A percentile compares a stretch with the other conserved stretches of the same genome.
Evolutionary conservation across 2,888 invertebrate genomes (phyloP).

Genomic region (Lydus trimaculatus): DNA sequence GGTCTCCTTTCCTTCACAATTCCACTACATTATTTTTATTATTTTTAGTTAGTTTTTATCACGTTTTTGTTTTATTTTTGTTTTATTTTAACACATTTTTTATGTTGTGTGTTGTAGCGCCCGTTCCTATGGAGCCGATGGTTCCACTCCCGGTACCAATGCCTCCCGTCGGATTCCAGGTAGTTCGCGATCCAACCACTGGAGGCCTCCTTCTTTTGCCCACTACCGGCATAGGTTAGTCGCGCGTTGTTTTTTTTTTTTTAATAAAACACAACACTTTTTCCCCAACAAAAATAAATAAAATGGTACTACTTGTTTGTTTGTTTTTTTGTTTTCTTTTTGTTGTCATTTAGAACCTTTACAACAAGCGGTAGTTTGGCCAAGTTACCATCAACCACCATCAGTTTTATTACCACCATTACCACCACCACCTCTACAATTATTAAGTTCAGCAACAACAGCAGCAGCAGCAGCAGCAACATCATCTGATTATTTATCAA

Average conservation of each 20-base stretch:
- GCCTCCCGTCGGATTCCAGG: constrained; percentile 82
- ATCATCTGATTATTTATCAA: constrained; percentile 66
- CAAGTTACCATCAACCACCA: constrained; percentile 67
- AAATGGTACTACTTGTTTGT: not conserved
- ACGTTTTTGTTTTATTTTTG: constrained; percentile 7
- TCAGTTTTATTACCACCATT: constrained; percentile 65
- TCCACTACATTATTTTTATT: constrained; percentile 21
- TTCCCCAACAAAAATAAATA: constrained; percentile 8
- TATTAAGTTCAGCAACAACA: constrained; percentile 62
- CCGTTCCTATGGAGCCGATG: constrained; percentile 77
- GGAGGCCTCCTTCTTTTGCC: constrained; percentile 84
- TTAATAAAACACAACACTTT: not conserved
- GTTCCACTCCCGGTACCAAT: constrained; percentile 72
- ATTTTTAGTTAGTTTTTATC: constrained; percentile 18
- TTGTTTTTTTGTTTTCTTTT: not conserved
- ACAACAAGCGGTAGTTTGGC: constrained; percentile 79
- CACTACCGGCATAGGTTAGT: constrained; percentile 71
- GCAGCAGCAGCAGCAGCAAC: constrained; percentile 32
- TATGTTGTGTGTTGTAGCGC: constrained; percentile 64
- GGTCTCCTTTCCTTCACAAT: not conserved
- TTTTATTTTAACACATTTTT: constrained; percentile 28
- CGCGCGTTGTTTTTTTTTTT: constrained; percentile 11
- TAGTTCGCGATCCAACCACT: constrained; percentile 84
- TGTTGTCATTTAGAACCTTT: constrained; percentile 65
- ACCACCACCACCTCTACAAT: constrained; percentile 71